Evolutionary conservation across 2,113 vertebrate genomes (phyloP).

Genomic region (Gracilinanus agilis): DNA sequence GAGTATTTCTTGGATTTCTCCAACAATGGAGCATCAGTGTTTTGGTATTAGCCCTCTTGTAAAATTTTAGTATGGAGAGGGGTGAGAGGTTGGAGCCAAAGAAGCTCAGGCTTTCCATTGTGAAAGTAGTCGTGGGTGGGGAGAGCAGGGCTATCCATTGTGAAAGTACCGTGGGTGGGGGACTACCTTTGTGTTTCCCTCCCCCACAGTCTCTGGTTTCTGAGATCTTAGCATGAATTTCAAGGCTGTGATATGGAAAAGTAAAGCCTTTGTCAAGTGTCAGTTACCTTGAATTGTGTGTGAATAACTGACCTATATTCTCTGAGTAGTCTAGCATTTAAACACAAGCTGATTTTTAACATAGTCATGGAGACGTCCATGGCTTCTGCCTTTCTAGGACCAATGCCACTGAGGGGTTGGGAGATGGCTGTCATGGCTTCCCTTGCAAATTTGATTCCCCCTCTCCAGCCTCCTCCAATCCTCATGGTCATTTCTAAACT

Average conservation of each 20-base stretch:
- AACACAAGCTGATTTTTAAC: background rate
- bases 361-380: background rate
- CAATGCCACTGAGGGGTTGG: background rate
- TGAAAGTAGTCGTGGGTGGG: background rate
- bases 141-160: background rate
- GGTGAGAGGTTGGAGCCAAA: too few relatives aligned
- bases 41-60: background rate
- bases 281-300: background rate
- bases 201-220: rapidly evolving
- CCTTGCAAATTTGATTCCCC: background rate
- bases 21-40: background rate
- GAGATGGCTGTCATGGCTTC: background rate
- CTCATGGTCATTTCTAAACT: slow-evolving; percentile 23
- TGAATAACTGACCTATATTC: background rate
- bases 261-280: background rate
- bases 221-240: background rate
- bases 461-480: background rate
- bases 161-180: background rate
- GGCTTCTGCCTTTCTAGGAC: background rate
- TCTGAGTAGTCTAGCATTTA: background rate
- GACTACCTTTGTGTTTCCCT: background rate
- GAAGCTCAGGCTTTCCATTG: background rate
- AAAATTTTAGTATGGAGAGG: background rate
- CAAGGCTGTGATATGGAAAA: background rate
- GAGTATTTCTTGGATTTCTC: slow-evolving; percentile 5